Evolutionary conservation across 2,113 vertebrate species (phyloP), one percentile per base, ranked within the genome.

Genomic region (Chloroceryle aenea): DNA sequence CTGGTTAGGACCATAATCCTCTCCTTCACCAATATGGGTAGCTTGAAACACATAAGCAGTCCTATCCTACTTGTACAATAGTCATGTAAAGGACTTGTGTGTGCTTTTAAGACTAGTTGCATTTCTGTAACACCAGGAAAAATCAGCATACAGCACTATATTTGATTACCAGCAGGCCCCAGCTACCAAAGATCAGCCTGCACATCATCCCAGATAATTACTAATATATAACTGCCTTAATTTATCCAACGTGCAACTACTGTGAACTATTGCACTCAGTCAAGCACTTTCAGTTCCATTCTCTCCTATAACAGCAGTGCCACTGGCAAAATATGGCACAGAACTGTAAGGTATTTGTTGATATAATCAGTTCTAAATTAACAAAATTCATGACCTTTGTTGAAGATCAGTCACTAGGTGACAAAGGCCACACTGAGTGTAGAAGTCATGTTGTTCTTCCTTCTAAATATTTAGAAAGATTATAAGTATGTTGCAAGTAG

Each of bases 101-200:
- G 4, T 68, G 40, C 61, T 62, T 68, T 5, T 55, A 55, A 67
- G 40, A 48, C 29, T 42, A 47, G n/a, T 6, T 14, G 7, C 45
- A 66, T 32, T 87, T 64, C 71, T 83, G n/a, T 42, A 66, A 19
- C 25, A 17, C n/a, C 40, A 66, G 25, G 10, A 32, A 11, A 71
- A 66, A 53, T 12, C 40, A 72, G n/a, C 29, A 72, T 56, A 30
- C 4, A 36, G 17, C n/a, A 30, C 55, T 36, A 4, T 16, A 74
- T 11, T 21, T 25, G 30, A 32, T 29, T 27, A 62, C 18, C 18
- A 87, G 27, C 30, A 80, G 30, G n/a, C 8, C 40, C 21, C 23
- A n/a, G 77, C 42, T 80, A 52, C 40, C 16, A 75, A 77, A 92
- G 84, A 96, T 94, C 92, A 95, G 92, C 66, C 75, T 85, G 48